Conservation (phyloP, 2,888 invertebrate genomes). For the Ophioninae sp. region DNA sequence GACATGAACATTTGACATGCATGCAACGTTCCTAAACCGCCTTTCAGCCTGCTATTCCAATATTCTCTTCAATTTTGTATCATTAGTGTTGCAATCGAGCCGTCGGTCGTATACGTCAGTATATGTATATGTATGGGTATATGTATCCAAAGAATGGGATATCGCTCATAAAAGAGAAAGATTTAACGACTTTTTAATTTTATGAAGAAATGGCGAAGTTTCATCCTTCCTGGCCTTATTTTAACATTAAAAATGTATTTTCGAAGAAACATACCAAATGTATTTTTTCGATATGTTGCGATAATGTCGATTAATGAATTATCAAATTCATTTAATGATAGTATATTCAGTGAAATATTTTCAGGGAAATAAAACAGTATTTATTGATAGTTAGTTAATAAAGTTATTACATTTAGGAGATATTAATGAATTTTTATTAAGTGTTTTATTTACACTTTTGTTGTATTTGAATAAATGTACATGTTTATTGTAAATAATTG, state of each 20-base stretch:
- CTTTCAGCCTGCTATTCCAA: conserved; percentile 49
- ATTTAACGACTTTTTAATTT: background rate
- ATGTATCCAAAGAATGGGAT: background rate
- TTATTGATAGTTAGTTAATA: no score
- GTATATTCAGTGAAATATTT: background rate
- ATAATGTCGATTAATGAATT: background rate
- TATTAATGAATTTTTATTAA: no score
- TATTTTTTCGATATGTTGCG: background rate
- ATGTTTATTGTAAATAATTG: no score
- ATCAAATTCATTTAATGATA: background rate
- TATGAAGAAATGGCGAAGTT: background rate
- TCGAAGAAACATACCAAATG: background rate
- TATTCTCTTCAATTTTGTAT: conserved; percentile 54
- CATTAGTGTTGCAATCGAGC: conserved; percentile 57
- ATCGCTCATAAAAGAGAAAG: background rate
- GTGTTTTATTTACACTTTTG: no score
- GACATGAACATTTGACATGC: conserved; percentile 46
- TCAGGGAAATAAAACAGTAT: background rate
- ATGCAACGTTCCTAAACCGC: conserved; percentile 44
- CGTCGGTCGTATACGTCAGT: conserved; percentile 37
- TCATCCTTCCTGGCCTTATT: background rate
- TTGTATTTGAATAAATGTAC: no score
- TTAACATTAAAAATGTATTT: background rate
- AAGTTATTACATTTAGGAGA: no score
- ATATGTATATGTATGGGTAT: background rate